A percentile compares a stretch with the other conserved stretches of the same genome.
Conservation (phyloP, 2,797 vertebrate species). For the Epinephelus malabaricus region DNA sequence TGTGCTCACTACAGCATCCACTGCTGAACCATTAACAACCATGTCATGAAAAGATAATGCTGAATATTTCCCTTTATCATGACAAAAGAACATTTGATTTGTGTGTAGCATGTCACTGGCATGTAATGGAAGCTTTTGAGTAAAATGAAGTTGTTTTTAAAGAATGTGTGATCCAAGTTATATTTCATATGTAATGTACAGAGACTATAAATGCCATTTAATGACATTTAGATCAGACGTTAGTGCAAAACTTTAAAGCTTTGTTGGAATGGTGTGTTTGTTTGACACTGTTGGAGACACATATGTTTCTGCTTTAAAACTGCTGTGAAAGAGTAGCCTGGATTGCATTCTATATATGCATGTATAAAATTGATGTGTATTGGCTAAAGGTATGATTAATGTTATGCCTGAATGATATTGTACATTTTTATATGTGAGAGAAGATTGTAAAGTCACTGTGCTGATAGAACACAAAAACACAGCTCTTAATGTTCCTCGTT, state of each 20-base stretch:
- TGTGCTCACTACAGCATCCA: neutral
- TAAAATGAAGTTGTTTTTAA: neutral
- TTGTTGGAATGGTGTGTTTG: neutral
- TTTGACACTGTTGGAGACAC: neutral
- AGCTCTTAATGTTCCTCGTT: neutral
- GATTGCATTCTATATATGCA: neutral
- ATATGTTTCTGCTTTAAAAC: too few relatives aligned
- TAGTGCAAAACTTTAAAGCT: neutral
- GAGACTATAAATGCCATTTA: neutral
- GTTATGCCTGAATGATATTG: neutral
- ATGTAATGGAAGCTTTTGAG: neutral
- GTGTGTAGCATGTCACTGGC: neutral
- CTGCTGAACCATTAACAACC: neutral
- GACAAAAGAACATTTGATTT: neutral
- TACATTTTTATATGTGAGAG: slow-evolving; percentile 3
- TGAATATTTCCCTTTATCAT: neutral
- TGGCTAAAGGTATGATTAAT: neutral
- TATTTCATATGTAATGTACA: neutral
- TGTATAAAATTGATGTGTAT: neutral
- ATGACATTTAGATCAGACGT: neutral
- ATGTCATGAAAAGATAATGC: neutral
- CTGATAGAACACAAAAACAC: neutral
- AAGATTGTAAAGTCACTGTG: neutral
- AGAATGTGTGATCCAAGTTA: neutral
- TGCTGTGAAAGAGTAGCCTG: neutral